Conservation (phyloP, 2,888 invertebrate genomes). For the Bibio marci region DNA sequence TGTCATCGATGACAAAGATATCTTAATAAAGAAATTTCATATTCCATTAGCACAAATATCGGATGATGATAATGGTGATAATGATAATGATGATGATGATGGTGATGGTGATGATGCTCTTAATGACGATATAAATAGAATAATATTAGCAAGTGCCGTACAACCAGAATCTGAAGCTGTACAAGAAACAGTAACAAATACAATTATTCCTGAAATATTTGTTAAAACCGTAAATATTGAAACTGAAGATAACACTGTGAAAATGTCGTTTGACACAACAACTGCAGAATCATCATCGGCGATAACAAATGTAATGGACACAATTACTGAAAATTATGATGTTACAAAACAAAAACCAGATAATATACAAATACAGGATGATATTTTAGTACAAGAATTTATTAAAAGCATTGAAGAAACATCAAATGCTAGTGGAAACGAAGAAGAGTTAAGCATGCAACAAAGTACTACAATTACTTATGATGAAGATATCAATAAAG, state of each 20-base stretch:
- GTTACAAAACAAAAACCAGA: no score
- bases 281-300: no score
- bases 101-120: background rate
- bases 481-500: no score
- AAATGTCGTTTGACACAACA: background rate
- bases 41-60: background rate
- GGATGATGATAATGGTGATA: background rate
- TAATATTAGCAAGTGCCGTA: background rate
- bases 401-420: no score
- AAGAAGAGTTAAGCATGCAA: no score
- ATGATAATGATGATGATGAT: conserved; percentile 1
- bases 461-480: no score
- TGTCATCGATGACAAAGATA: conserved; percentile 5
- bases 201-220: background rate
- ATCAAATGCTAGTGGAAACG: no score
- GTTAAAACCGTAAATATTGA: background rate
- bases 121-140: no score
- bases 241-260: background rate
- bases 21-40: background rate
- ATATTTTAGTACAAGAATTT: no score
- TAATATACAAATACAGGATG: no score
- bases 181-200: background rate
- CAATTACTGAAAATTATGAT: no score
- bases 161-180: background rate
- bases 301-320: no score